Evolutionary conservation across 2,113 vertebrate species (phyloP).

Genomic region (Corythaeola cristata): DNA sequence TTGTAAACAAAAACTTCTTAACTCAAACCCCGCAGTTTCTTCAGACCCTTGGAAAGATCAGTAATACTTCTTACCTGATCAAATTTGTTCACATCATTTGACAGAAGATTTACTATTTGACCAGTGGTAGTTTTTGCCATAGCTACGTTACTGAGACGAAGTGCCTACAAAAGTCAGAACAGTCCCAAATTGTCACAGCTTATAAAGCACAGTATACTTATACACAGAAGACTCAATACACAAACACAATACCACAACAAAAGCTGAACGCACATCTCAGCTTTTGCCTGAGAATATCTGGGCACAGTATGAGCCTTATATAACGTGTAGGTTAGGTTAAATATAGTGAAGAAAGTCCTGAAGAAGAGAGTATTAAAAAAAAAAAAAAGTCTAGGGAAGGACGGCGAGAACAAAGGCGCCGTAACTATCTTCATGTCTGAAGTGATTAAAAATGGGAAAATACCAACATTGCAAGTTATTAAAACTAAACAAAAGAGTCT

Average conservation of each 20-base stretch:
- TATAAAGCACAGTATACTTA: neutral
- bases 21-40: neutral
- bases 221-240: neutral
- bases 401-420: neutral
- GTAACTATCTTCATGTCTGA: neutral
- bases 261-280: neutral
- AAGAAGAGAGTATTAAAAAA: neutral
- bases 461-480: neutral
- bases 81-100: constrained; percentile 96
- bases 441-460: neutral
- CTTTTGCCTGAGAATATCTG: neutral
- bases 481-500: neutral
- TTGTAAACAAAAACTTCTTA: neutral
- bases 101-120: constrained; percentile 95
- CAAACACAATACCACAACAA: neutral
- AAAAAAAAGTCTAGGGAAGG: neutral
- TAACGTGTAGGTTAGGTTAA: neutral
- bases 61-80: constrained; percentile 82
- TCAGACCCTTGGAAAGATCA: neutral
- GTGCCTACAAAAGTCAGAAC: constrained; percentile 76
- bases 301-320: neutral
- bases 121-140: constrained; percentile 94
- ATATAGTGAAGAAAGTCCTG: neutral
- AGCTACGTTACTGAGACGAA: constrained; percentile 86
- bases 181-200: neutral